Base-by-base conservation (phyloP, 1,140 invertebrate species). In the Choristoneura fumiferana region DNA sequence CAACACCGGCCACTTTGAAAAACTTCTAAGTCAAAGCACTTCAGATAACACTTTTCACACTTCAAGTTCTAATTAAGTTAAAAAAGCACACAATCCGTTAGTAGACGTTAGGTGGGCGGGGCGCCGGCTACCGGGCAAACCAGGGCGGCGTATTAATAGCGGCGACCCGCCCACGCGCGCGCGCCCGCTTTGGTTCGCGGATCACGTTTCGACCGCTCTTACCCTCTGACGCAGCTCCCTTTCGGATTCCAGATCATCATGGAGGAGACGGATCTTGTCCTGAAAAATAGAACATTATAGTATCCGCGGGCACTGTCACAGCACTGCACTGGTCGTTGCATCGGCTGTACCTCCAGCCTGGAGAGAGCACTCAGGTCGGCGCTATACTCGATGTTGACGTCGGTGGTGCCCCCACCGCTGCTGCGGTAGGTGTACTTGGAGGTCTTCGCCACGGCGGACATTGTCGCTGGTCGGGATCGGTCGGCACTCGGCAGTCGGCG, bases 251-350 rank as follows among this genome's bases (percentile, higher is more conserved):
- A 98, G 93, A 92, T 98, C 97, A 93, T 98, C 97, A 82, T 98
- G 96, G 78, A 99, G 93, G 81, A 98, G 95, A 90, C 97, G 96
- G 90, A 98, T 97, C 93, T 98, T 98, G 92, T 98, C 97, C 97
- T 98, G 93, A 86, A 96, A 88, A 88, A 86, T 83, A 86, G 73
- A 85, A 86, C 54, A 84, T 77, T 82, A 68, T 84, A 81, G 76
- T 74, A 65, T 82, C 82, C 80, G 72, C 67, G 71, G 77, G 73
- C 83, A 85, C 81, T 84, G 80, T 83, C 85, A 83, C 82, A 83
- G 69, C 84, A 87, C 84, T 87, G 71, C 85, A 88, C 84, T 86
- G 72, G 56, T 69, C 12, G 18, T 37, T 43, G 39, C 9, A 35
- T 13, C 18, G 73, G 86, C 85, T 91, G 90, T 96, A 98, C 96